A percentile compares a stretch with the other conserved stretches of the same genome.
Evolutionary conservation across 2,113 vertebrate genomes (phyloP).

Genomic region (Hassar affinis): DNA sequence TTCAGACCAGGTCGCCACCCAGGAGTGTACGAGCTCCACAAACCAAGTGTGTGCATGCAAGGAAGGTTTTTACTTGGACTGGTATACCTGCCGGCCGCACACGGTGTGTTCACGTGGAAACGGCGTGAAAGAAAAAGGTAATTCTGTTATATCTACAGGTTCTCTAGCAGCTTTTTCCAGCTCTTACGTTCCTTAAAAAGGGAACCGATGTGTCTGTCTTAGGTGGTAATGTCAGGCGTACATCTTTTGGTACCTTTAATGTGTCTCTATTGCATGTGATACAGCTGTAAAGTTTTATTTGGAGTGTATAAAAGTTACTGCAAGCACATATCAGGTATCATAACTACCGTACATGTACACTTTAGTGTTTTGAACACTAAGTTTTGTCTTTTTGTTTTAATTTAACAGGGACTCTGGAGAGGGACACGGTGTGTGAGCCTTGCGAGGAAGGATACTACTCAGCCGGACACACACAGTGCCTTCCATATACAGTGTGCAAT

Average conservation of each 20-base stretch:
- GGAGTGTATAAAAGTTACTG: neutral
- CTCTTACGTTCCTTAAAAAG: no score
- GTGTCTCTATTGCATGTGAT: neutral
- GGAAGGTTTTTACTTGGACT: neutral
- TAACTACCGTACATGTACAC: no score
- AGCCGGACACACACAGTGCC: constrained; percentile 28
- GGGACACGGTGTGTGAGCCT: constrained; percentile 55
- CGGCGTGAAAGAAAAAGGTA: constrained; percentile 16
- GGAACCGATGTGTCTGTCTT: no score
- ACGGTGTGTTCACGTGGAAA: neutral
- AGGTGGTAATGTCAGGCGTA: neutral
- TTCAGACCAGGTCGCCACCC: neutral
- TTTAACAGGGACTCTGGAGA: constrained; percentile 54
- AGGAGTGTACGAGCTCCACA: neutral
- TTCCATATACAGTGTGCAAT: constrained; percentile 52
- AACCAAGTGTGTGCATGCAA: constrained; percentile 6
- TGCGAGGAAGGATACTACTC: constrained; percentile 59
- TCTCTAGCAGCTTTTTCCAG: no score
- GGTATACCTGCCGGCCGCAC: neutral
- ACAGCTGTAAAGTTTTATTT: neutral
- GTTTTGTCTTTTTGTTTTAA: neutral
- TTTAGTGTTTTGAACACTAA: no score
- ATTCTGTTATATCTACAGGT: no score
- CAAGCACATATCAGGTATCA: neutral
- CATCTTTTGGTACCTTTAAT: neutral